Conservation (phyloP, 2,888 invertebrate genomes). For the Drosophila prostipennis region DNA sequence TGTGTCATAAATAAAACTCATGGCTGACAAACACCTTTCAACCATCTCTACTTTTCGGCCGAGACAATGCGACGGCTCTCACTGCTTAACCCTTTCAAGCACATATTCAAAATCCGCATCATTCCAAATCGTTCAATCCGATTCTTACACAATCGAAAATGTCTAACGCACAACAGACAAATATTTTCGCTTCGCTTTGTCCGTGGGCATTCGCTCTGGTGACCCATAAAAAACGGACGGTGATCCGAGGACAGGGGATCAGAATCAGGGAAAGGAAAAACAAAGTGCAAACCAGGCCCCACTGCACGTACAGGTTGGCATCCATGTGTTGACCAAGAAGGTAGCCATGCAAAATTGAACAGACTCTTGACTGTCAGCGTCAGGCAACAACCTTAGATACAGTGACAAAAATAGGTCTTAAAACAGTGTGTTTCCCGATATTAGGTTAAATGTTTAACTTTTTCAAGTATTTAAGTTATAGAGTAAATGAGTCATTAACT, state of each 20-base stretch:
- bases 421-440: no score
- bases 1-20: not conserved
- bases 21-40: not conserved
- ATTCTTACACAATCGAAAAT: slow-evolving; percentile 48
- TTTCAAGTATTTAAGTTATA: no score
- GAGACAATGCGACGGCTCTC: not conserved
- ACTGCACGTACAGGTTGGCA: slow-evolving; percentile 22
- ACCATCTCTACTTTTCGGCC: not conserved
- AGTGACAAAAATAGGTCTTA: slow-evolving; percentile 6
- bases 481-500: no score
- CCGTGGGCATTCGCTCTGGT: slow-evolving; percentile 48
- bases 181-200: slow-evolving; percentile 62
- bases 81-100: slow-evolving; percentile 14
- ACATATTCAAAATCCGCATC: slow-evolving; percentile 45
- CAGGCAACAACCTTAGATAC: slow-evolving; percentile 24
- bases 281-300: slow-evolving; percentile 2
- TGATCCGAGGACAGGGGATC: not conserved
- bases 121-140: slow-evolving; percentile 51
- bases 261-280: slow-evolving; percentile 2
- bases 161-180: slow-evolving; percentile 39
- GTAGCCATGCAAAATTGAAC: slow-evolving; percentile 70
- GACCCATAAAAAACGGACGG: slow-evolving; percentile 62
- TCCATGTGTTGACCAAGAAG: slow-evolving; percentile 45
- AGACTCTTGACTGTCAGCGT: slow-evolving; percentile 68
- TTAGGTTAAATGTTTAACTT: no score